Conservation (phyloP, 2,888 invertebrate genomes). For the Clivina fossor region DNA sequence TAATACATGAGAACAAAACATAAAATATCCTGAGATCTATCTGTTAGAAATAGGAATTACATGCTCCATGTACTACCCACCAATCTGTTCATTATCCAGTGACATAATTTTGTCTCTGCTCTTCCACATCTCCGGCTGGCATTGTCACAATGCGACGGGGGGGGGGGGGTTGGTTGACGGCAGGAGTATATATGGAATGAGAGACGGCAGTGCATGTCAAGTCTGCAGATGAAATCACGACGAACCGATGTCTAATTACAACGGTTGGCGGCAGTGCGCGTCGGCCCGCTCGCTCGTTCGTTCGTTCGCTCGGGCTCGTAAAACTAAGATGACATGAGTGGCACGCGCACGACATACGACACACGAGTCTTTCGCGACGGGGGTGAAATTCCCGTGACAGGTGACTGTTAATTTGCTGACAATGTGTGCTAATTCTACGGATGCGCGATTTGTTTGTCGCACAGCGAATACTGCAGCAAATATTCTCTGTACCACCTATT, state of each 20-base stretch:
- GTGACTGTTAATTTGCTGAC: conserved; percentile 51
- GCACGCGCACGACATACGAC: conserved; percentile 45
- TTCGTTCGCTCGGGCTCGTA: conserved; percentile 59
- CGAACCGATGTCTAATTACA: conserved; percentile 47
- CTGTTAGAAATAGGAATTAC: too few species aligned
- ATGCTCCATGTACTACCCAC: too few species aligned
- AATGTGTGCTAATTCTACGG: conserved; percentile 49
- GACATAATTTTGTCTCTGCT: too few species aligned
- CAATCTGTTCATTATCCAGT: too few species aligned
- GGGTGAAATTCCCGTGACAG: conserved; percentile 45
- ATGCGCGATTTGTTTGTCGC: conserved; percentile 34
- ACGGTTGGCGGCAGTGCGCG: conserved; percentile 46
- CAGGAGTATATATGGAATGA: conserved; percentile 21
- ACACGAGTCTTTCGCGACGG: conserved; percentile 22
- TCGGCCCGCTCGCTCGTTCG: too few species aligned
- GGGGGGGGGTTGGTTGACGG: neutral
- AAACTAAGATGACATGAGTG: conserved; percentile 64
- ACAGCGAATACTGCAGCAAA: neutral
- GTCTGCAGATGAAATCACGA: conserved; percentile 44
- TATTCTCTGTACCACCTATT: too few species aligned
- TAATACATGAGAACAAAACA: too few species aligned
- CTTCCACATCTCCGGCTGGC: too few species aligned
- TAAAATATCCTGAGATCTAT: too few species aligned
- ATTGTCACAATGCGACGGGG: neutral
- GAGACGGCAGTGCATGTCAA: conserved; percentile 39